These are phyloP conservation scores for Chloropsis hardwickii DNA, from an alignment of 2,113 vertebrate species.

Conservation along the genomic window DNA sequence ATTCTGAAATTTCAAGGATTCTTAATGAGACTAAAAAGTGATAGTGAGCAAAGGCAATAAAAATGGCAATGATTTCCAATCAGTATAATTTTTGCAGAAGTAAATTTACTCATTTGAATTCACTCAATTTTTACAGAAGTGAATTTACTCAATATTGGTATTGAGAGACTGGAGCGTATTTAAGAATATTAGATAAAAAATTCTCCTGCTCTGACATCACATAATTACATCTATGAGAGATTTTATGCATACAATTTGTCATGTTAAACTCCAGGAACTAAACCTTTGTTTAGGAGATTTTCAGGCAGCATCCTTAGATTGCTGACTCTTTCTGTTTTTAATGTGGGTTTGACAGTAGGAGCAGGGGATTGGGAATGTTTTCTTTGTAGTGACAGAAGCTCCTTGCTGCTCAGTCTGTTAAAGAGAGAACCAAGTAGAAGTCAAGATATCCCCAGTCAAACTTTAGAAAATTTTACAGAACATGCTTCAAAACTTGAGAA, in stretches of 20 bases:
- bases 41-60: not conserved
- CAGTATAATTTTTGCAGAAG: not conserved
- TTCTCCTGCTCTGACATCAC: not conserved
- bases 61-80: not conserved
- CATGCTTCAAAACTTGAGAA: not conserved
- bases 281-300: not conserved
- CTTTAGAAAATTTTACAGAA: not conserved
- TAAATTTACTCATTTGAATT: not conserved
- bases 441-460: not conserved
- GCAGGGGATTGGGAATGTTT: not conserved
- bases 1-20: not conserved
- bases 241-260: not conserved
- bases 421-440: not conserved
- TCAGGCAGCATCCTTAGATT: not conserved
- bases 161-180: not conserved
- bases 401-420: not conserved
- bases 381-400: constrained; percentile 8
- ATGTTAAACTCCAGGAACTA: not conserved
- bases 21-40: not conserved
- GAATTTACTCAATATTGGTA: not conserved
- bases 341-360: not conserved
- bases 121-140: not conserved
- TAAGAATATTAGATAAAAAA: not conserved
- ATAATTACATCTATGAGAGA: not conserved
- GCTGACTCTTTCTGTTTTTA: not conserved